A percentile compares a stretch with the other conserved stretches of the same genome.
Evolutionary conservation across 1,140 invertebrate genomes (phyloP).

Genomic region (Drosophila sturtevanti): DNA sequence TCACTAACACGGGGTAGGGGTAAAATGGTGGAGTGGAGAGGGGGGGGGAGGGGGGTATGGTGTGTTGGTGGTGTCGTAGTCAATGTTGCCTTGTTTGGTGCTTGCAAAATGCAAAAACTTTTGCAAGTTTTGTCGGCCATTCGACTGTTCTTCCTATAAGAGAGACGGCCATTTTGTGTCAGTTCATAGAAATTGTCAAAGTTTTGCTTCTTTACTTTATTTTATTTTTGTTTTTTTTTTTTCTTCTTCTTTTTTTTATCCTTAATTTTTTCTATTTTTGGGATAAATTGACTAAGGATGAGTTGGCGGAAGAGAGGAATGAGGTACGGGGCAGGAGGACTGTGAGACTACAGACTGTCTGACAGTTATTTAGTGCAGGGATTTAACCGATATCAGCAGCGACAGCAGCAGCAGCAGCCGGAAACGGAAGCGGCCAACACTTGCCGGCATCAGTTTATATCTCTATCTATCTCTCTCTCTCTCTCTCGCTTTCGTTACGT

Average conservation of each 20-base stretch:
- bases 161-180: slow-evolving; percentile 20
- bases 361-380: slow-evolving; percentile 74
- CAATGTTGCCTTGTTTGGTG: slow-evolving; percentile 18
- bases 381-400: slow-evolving; percentile 57
- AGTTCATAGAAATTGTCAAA: slow-evolving; percentile 71
- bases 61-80: not conserved
- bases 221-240: not conserved
- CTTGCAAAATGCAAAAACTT: slow-evolving; percentile 67
- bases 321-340: not conserved
- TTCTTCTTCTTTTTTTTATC: not conserved
- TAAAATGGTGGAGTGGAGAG: no score
- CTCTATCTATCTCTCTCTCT: not conserved
- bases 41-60: not conserved
- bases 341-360: slow-evolving; percentile 9
- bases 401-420: slow-evolving; percentile 42
- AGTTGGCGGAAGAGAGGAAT: not conserved
- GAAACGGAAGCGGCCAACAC: slow-evolving; percentile 69
- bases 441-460: slow-evolving; percentile 34
- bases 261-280: not conserved
- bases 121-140: slow-evolving; percentile 26
- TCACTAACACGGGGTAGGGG: no score
- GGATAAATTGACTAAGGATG: slow-evolving; percentile 39
- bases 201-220: slow-evolving; percentile 37
- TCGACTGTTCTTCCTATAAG: slow-evolving; percentile 34
- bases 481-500: not conserved